These are phyloP conservation scores for Nematopogon swammerdamellus DNA, from an alignment of 2,888 invertebrate genomes.

Conservation along the genomic window DNA sequence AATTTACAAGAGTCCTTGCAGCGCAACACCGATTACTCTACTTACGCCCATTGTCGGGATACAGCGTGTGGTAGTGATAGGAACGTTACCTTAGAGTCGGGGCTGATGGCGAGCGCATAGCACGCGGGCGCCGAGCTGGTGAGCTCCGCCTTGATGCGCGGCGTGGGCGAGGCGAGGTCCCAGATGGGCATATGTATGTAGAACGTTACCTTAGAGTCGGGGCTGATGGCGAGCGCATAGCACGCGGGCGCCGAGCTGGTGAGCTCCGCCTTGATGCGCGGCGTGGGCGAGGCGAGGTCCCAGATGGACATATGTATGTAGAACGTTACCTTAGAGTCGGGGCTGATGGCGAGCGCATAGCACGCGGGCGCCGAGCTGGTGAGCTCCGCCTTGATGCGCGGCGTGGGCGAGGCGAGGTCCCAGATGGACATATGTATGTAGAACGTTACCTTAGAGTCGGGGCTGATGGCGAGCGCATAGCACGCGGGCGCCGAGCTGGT, in stretches of 20 bases:
- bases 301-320: not conserved
- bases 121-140: conserved; percentile 94
- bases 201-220: conserved; percentile 79
- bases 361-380: conserved; percentile 94
- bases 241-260: conserved; percentile 94
- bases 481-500: conserved; percentile 94
- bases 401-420: conserved; percentile 81
- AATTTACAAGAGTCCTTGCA: too few relatives aligned
- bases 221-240: conserved; percentile 95
- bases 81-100: conserved; percentile 79
- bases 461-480: conserved; percentile 95
- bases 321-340: conserved; percentile 89
- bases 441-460: conserved; percentile 89
- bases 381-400: conserved; percentile 88
- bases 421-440: conserved; percentile 80
- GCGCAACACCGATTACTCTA: too few relatives aligned
- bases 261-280: conserved; percentile 88
- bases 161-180: conserved; percentile 44
- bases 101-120: conserved; percentile 95
- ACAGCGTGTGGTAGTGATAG: too few relatives aligned
- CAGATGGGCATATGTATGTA: not conserved
- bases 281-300: conserved; percentile 44
- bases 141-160: conserved; percentile 88
- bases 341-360: conserved; percentile 95
- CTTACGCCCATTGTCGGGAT: too few relatives aligned